Conservation (phyloP, 2,113 vertebrate genomes). For the Laticauda colubrina region DNA sequence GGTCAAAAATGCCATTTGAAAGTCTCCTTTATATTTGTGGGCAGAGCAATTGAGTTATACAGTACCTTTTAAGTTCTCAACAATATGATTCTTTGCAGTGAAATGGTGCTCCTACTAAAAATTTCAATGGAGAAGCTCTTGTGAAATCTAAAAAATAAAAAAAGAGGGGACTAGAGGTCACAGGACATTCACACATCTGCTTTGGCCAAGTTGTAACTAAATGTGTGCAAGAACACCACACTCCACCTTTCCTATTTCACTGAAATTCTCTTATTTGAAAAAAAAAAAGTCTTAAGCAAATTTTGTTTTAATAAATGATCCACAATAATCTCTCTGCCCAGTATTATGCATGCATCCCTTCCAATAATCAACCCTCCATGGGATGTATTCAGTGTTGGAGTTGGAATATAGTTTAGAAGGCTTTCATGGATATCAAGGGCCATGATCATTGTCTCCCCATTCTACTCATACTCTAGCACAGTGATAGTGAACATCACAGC, state of each 20-base stretch:
- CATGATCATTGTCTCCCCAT: background rate
- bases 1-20: background rate
- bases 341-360: background rate
- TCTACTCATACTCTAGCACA: background rate
- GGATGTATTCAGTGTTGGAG: background rate
- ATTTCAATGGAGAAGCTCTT: background rate
- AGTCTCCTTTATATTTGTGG: background rate
- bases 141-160: background rate
- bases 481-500: background rate
- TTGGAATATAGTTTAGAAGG: background rate
- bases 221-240: background rate
- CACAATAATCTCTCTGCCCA: background rate
- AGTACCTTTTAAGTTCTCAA: background rate
- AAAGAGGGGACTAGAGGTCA: background rate
- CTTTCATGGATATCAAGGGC: background rate
- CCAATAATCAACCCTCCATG: background rate
- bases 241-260: background rate
- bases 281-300: background rate
- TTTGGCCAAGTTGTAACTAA: background rate
- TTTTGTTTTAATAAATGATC: background rate
- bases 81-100: background rate
- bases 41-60: background rate
- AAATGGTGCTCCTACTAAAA: background rate
- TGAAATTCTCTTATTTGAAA: background rate
- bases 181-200: background rate